phyloP scores from a whole-genome alignment of 30 jellyfish, hydroid and myxozoan genomes.

The Turritopsis rubra region DNA sequence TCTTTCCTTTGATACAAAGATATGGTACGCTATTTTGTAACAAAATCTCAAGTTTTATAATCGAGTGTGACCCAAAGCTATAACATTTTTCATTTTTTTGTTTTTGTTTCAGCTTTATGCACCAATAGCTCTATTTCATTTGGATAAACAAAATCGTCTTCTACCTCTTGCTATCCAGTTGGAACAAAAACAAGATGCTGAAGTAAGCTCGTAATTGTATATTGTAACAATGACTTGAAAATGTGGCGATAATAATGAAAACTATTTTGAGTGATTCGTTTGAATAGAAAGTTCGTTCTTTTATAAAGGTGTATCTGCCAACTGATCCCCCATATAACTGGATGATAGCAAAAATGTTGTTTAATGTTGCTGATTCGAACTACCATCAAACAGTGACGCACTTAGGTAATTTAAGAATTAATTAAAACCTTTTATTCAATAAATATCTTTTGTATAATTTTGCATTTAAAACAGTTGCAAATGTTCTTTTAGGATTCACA shows the following conservation, averaged over 20 bases:
- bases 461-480: background rate
- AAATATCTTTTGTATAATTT: too few species aligned
- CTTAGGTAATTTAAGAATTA: background rate
- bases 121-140: background rate
- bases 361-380: constrained; percentile 8
- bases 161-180: background rate
- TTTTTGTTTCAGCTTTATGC: background rate
- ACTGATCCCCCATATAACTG: constrained; percentile 18
- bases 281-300: too few species aligned
- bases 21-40: too few species aligned
- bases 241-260: background rate
- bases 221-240: background rate
- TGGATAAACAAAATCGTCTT: background rate
- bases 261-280: background rate
- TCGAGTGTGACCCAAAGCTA: background rate
- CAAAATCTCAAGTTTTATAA: too few species aligned
- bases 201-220: background rate
- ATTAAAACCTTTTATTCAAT: background rate
- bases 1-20: too few species aligned
- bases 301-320: constrained; percentile 17
- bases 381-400: constrained; percentile 4
- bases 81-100: background rate
- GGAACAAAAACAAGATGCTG: background rate
- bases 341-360: constrained; percentile 15
- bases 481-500: background rate